Percentiles rank a stretch among this genome's conserved stretches.
Evolutionary conservation across 2,797 vertebrate species (phyloP).

Genomic region (Aselliscus stoliczkanus): DNA sequence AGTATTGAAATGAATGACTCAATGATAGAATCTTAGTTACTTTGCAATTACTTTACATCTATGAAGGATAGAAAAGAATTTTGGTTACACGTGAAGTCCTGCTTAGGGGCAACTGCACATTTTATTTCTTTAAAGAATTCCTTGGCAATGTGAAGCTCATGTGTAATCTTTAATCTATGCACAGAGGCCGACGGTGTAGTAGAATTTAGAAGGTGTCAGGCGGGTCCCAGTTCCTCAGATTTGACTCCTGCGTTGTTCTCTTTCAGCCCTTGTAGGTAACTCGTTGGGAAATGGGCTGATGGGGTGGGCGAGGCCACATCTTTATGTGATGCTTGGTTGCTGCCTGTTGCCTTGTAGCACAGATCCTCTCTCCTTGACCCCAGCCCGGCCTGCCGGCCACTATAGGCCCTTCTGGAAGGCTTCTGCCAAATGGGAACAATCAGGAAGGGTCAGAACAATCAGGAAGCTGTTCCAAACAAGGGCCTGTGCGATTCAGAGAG

Average conservation of each 20-base stretch:
- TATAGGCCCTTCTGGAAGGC: neutral
- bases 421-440: neutral
- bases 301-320: rapidly evolving
- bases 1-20: neutral
- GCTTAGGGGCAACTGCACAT: neutral
- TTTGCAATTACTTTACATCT: neutral
- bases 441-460: neutral
- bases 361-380: neutral
- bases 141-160: neutral
- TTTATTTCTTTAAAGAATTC: neutral
- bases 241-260: neutral
- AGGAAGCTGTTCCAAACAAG: neutral
- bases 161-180: neutral
- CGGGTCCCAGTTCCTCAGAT: neutral
- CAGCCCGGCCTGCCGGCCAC: neutral
- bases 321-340: neutral
- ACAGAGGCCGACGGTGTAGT: neutral
- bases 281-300: neutral
- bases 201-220: neutral
- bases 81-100: neutral
- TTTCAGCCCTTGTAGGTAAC: neutral
- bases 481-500: neutral
- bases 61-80: neutral
- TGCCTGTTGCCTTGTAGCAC: neutral
- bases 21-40: neutral